phyloP scores from a whole-genome alignment of 2,888 invertebrate species.

The Andrena praecox region DNA sequence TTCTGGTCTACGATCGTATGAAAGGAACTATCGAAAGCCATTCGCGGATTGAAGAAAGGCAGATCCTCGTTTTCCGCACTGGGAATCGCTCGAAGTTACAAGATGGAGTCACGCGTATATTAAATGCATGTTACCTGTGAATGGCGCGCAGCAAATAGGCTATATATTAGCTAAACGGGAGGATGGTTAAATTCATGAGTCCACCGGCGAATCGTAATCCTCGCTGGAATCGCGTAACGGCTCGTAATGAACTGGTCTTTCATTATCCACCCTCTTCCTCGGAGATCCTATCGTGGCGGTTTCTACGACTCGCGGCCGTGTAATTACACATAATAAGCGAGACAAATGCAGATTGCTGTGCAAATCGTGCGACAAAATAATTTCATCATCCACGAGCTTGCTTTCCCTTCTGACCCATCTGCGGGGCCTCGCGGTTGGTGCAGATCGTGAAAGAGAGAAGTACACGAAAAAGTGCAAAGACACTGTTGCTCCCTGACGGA shows the following conservation, averaged over 20 bases:
- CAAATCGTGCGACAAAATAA: constrained; percentile 24
- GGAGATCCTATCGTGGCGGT: constrained; percentile 24
- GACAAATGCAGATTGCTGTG: constrained; percentile 22
- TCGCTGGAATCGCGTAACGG: constrained; percentile 12
- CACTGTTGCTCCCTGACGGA: too few species aligned
- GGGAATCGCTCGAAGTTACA: neutral
- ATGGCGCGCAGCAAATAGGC: neutral
- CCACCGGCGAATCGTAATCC: constrained; percentile 25
- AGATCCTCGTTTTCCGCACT: neutral
- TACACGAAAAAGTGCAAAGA: neutral
- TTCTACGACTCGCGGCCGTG: constrained; percentile 23
- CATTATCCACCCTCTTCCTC: constrained; percentile 28
- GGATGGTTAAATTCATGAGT: constrained; percentile 24
- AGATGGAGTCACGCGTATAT: neutral
- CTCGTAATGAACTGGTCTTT: constrained; percentile 23
- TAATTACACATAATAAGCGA: constrained; percentile 44
- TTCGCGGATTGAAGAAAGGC: neutral
- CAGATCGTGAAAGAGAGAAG: neutral
- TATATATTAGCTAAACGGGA: constrained; percentile 8
- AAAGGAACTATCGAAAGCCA: neutral
- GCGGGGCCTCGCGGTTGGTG: neutral
- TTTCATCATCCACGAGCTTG: constrained; percentile 6
- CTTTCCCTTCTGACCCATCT: constrained; percentile 13
- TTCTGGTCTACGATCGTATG: neutral
- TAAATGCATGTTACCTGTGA: neutral